Conservation (phyloP, 2,113 vertebrate species). For the Rafetus swinhoei region DNA sequence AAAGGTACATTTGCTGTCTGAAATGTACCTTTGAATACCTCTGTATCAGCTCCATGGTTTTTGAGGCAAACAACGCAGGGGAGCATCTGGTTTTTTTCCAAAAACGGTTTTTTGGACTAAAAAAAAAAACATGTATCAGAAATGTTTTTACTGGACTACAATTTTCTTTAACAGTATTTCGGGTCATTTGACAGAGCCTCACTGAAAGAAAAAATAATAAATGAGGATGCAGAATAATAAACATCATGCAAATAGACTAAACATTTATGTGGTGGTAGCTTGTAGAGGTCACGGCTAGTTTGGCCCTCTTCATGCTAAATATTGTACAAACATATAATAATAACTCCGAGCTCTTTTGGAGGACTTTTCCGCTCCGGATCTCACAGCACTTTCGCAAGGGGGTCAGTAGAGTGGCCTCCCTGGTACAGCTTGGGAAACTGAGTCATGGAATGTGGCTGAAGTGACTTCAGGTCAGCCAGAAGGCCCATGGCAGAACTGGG, state of each 20-base stretch:
- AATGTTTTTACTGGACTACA: background rate
- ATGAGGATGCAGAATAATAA: background rate
- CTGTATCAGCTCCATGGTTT: background rate
- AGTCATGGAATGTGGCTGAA: background rate
- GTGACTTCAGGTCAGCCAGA: background rate
- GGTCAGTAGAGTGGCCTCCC: background rate
- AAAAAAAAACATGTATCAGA: background rate
- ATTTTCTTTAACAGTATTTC: background rate
- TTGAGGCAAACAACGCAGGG: background rate
- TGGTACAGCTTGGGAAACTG: background rate
- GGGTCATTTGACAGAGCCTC: background rate
- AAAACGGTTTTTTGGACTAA: background rate
- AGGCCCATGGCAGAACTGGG: background rate
- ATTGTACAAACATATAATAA: background rate
- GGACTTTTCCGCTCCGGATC: background rate
- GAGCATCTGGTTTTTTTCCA: background rate
- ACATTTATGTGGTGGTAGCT: background rate
- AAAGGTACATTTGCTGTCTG: too few relatives aligned
- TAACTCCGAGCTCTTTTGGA: background rate
- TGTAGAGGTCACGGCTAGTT: background rate
- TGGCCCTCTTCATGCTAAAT: background rate
- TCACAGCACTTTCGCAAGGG: background rate
- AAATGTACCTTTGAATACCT: background rate
- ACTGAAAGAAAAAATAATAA: background rate
- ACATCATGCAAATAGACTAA: background rate